Evolutionary conservation across 2,797 vertebrate species (phyloP).

Genomic region (Otus scops): DNA sequence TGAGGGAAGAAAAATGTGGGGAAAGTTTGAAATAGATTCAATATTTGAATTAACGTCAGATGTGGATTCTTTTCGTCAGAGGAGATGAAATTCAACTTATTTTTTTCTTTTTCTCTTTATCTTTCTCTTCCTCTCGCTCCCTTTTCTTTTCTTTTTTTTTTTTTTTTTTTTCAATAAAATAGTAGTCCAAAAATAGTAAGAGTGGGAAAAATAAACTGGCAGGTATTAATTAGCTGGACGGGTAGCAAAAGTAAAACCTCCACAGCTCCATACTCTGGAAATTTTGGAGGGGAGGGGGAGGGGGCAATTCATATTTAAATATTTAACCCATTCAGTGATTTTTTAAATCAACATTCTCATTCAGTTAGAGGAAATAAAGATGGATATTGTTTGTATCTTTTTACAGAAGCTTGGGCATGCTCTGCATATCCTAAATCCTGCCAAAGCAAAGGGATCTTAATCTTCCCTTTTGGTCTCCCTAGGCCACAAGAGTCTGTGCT

Average conservation of each 20-base stretch:
- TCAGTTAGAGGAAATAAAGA: neutral
- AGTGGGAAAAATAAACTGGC: constrained; percentile 48
- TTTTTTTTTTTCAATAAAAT: neutral
- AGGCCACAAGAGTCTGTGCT: neutral
- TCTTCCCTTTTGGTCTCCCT: neutral
- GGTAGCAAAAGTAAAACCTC: neutral
- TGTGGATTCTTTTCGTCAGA: neutral
- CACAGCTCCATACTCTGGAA: neutral
- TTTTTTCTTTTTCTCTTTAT: neutral
- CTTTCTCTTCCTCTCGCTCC: neutral
- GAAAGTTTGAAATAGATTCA: neutral
- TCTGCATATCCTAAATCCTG: neutral
- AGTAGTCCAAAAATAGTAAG: neutral
- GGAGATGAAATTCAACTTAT: neutral
- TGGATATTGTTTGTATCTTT: neutral
- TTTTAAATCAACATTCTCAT: neutral
- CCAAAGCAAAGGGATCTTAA: neutral
- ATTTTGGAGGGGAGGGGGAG: neutral
- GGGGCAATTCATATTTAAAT: neutral
- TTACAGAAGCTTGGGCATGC: neutral
- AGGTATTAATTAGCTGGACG: constrained; percentile 60
- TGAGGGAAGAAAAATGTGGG: neutral
- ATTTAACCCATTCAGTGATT: neutral
- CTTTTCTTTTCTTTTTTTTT: neutral
- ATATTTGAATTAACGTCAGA: neutral